A percentile compares a stretch with the other conserved stretches of the same genome.
These are phyloP conservation scores for Leptinotarsa tumamoca DNA, from an alignment of 2,888 invertebrate species.

Conservation along the genomic window DNA sequence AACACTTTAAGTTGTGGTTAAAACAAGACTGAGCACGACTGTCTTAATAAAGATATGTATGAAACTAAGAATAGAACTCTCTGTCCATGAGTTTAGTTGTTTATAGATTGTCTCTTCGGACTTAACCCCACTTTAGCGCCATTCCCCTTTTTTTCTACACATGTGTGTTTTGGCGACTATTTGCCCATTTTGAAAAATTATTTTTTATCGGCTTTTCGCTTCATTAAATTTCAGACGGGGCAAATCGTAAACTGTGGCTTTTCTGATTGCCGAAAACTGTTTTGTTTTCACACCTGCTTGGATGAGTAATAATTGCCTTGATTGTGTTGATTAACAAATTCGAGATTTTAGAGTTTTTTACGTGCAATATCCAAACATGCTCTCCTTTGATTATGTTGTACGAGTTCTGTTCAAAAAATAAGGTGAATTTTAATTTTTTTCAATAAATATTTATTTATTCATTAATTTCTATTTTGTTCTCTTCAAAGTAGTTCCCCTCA, in stretches of 20 bases:
- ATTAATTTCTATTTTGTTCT: too few relatives aligned
- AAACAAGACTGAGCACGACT: slow-evolving; percentile 56
- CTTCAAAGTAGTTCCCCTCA: too few relatives aligned
- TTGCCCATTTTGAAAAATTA: neutral
- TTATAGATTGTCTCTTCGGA: slow-evolving; percentile 61
- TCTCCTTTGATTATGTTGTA: neutral
- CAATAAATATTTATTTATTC: too few relatives aligned
- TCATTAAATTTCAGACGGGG: neutral
- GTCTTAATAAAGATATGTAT: slow-evolving; percentile 61
- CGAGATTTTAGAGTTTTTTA: neutral
- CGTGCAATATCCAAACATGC: neutral
- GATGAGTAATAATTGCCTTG: slow-evolving; percentile 9
- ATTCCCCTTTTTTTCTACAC: slow-evolving; percentile 45
- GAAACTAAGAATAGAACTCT: slow-evolving; percentile 64
- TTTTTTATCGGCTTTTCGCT: neutral
- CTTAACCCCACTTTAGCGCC: slow-evolving; percentile 61
- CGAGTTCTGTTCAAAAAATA: too few relatives aligned
- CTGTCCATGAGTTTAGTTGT: slow-evolving; percentile 64
- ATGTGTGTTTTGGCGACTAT: slow-evolving; percentile 15
- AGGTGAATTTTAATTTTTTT: too few relatives aligned
- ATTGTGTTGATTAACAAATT: slow-evolving; percentile 5
- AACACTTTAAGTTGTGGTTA: slow-evolving; percentile 55
- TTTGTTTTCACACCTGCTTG: neutral
- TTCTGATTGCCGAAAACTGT: neutral
- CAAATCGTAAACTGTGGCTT: neutral